Base-by-base conservation (phyloP, 2,888 invertebrate genomes). In the Ethmia dodecea region DNA sequence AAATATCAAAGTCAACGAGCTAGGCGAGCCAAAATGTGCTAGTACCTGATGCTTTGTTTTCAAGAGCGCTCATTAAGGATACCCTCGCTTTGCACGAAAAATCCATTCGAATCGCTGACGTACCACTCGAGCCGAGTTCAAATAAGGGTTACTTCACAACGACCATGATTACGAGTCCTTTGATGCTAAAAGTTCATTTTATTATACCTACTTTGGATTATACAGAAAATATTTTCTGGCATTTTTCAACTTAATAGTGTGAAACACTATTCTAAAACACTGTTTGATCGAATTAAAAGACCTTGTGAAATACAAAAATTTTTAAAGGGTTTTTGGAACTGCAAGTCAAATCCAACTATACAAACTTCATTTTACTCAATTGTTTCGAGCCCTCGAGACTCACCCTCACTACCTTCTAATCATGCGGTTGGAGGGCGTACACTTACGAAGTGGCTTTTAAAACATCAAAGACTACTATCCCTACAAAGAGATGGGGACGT, bases 371-470 rank as follows among this genome's bases (percentile, higher is more conserved):
- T 59, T 55, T 49, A 28, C 34, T 34, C 30, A 38, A 36, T 38
- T 36, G 31, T 16, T 14, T 27, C 33, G n/a, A 34, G 30, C 35
- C 36, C 37, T 39, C 29, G 38, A 34, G 38, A 39, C 43, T 32
- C 49, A 40, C 55, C 57, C 58, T 67, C 72, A 74, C 68, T 69
- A 60, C 65, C 70, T 63, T 67, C 73, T 77, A 78, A 80, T 79
- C 74, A 73, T 58, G 69, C 56, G 63, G 57, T 62, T 60, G 44
- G 58, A 70, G 70, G 58, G 62, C 61, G 67, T 58, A 61, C 68
- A 68, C 66, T 69, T 61, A 65, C 62, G 64, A 69, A 80, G 74
- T 72, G 68, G 68, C 72, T 72, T 71, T 74, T 72, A 57, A 63
- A 61, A 80, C 74, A 76, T 80, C 80, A 81, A 81, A 81, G 73